Base-by-base conservation (phyloP, 30 jellyfish, hydroid and myxozoan species). In the Chrysaora quinquecirrha region DNA sequence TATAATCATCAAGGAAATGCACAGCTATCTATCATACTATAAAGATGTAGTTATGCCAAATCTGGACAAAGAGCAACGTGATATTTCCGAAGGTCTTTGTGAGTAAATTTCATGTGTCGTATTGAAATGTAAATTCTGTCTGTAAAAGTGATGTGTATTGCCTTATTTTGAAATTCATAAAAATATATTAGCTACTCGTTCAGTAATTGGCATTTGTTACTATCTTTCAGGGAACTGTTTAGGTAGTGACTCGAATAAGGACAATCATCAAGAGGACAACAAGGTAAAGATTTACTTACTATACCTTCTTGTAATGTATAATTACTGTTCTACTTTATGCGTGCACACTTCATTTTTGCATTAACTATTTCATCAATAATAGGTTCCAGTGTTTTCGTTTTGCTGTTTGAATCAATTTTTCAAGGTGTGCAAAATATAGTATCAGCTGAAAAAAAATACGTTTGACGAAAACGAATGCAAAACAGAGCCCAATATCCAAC, bases 161-260 rank as follows among this genome's bases (percentile, higher is more conserved):
- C 54, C 54, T 38, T 38, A 38, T 38, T 38, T 38, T 38, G 54
- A 38, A 38, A 38, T 38, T 38, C 6, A 38, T 38, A 38, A 38
- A 38, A 38, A 38, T 38, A 38, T 38, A 38, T 38, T 38, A 38
- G 54, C 54, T 38, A 38, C 54, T 38, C 54, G 6, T 38, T 38
- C 54, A 38, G 54, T 38, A 38, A 38, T 38, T 38, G 54, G 54
- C 54, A 38, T 38, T 38, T 38, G 54, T 38, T 38, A 14, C 54
- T 38, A 38, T 38, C 54, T 38, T 38, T 38, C 54, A 38, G 54
- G 54, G 54, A 38, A 38, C 54, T 38, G 54, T 38, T 38, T 38
- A 38, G 54, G 54, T 38, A 38, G 54, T 38, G 54, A 38, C 54
- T 38, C 54, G 54, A 38, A 38, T 38, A 38, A 38, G 54, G 54